Evolutionary conservation across 2,888 invertebrate species (phyloP).

Genomic region (Acrobasis suavella): DNA sequence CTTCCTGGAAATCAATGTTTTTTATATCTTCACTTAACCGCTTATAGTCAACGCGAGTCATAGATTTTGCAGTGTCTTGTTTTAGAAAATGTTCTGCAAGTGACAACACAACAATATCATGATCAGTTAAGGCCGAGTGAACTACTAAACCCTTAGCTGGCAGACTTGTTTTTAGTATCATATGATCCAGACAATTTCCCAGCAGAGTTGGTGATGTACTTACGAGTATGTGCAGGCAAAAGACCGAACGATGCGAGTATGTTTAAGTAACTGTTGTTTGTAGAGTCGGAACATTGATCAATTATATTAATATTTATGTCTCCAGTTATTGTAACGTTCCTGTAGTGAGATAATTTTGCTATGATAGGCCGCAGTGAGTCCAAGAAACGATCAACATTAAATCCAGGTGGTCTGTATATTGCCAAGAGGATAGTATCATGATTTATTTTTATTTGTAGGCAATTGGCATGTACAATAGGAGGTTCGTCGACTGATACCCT

Average conservation of each 20-base stretch:
- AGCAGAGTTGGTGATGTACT: neutral
- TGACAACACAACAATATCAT: neutral
- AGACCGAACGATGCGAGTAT: neutral
- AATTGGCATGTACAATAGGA: neutral
- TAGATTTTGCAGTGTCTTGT: too few relatives aligned
- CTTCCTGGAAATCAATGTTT: too few relatives aligned
- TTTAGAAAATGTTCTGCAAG: too few relatives aligned
- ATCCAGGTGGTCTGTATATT: neutral
- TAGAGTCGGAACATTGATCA: neutral
- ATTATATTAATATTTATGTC: slow-evolving; percentile 8
- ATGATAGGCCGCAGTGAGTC: neutral
- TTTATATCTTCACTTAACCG: too few relatives aligned
- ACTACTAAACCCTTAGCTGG: neutral
- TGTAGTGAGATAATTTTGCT: neutral
- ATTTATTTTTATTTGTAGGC: neutral
- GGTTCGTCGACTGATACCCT: neutral
- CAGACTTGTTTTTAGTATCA: neutral
- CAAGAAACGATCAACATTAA: neutral
- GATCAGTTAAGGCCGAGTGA: neutral
- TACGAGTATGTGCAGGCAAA: neutral
- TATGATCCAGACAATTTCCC: neutral
- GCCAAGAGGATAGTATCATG: slow-evolving; percentile 4
- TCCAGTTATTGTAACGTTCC: neutral
- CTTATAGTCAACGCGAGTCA: too few relatives aligned
- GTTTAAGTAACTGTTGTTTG: slow-evolving; percentile 4